Evolutionary conservation across 2,888 invertebrate genomes (phyloP).

Genomic region (Tipula confusa): DNA sequence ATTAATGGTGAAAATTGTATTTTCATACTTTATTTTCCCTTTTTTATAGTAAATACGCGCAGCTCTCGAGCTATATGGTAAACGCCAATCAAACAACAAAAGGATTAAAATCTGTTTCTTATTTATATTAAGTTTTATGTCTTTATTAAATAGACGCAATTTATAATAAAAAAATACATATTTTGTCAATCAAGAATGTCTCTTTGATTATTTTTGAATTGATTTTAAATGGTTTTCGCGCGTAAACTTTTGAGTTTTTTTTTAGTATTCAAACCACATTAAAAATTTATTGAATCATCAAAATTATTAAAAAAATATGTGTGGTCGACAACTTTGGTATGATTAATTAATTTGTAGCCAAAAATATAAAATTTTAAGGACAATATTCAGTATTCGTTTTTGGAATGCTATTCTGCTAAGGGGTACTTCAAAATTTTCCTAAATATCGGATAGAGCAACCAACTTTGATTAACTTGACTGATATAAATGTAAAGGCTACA

Average conservation of each 20-base stretch:
- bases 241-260: not conserved
- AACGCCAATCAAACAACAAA: not conserved
- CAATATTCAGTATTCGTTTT: no score
- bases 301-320: no score
- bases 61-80: no score
- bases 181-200: not conserved
- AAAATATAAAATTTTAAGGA: no score
- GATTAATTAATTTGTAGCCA: no score
- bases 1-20: not conserved
- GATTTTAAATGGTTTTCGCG: not conserved
- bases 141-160: not conserved
- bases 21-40: not conserved
- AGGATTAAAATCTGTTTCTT: conserved; percentile 7
- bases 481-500: no score
- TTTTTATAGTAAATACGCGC: not conserved
- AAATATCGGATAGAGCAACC: no score
- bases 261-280: not conserved
- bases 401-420: no score
- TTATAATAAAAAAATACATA: not conserved
- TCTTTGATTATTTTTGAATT: not conserved
- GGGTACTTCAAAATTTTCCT: no score
- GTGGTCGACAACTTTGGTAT: no score
- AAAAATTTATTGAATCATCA: no score
- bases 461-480: no score
- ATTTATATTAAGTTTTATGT: not conserved